These are phyloP conservation scores for Xestia xanthographa DNA, from an alignment of 2,888 invertebrate genomes.

Conservation along the genomic window DNA sequence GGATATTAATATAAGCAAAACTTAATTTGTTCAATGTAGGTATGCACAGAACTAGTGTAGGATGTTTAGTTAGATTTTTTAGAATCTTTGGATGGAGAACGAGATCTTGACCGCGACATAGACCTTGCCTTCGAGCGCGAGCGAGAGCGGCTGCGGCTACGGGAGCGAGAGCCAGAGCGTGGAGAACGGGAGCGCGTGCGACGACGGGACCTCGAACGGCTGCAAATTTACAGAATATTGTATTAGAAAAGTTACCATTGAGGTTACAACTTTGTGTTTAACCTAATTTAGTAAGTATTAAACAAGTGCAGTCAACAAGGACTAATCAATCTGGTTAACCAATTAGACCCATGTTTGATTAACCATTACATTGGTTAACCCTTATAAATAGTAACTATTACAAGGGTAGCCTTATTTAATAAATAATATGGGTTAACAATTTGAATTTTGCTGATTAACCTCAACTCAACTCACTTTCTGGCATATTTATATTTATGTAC, in stretches of 20 bases:
- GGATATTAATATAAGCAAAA: constrained; percentile 52
- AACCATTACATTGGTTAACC: neutral
- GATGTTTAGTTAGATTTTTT: constrained; percentile 85
- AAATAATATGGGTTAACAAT: too few species aligned
- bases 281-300: constrained; percentile 47
- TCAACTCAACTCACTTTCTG: neutral
- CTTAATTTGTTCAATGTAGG: constrained; percentile 64
- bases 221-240: constrained; percentile 72
- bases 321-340: neutral
- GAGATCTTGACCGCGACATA: constrained; percentile 87
- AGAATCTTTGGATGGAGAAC: constrained; percentile 88
- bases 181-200: constrained; percentile 92
- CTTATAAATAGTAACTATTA: too few species aligned
- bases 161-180: constrained; percentile 87
- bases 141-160: constrained; percentile 88
- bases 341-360: neutral
- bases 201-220: constrained; percentile 91
- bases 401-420: too few species aligned
- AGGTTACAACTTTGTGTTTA: constrained; percentile 37
- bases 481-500: neutral
- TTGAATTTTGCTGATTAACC: too few species aligned
- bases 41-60: constrained; percentile 53
- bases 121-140: constrained; percentile 89
- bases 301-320: neutral
- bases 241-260: constrained; percentile 26